A percentile compares a stretch with the other conserved stretches of the same genome.
phyloP scores from a whole-genome alignment of 1,140 invertebrate genomes.

The Episyrphus balteatus region DNA sequence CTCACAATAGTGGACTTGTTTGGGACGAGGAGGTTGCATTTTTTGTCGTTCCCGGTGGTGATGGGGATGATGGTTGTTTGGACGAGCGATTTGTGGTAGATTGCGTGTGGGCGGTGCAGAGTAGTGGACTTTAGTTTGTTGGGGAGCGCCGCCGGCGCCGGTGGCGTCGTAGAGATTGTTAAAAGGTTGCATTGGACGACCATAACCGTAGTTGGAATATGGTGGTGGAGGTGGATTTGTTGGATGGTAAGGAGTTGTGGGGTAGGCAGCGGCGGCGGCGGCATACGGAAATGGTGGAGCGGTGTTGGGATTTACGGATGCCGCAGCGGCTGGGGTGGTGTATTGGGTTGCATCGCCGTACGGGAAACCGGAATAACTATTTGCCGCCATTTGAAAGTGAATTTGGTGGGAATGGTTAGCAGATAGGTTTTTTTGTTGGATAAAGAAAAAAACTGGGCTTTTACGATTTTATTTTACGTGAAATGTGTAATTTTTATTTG shows the following conservation, averaged over 20 bases:
- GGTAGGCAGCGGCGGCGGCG: constrained; percentile 39
- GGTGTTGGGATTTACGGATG: constrained; percentile 33
- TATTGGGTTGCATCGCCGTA: constrained; percentile 39
- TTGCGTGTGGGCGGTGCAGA: constrained; percentile 6
- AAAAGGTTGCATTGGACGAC: constrained; percentile 20
- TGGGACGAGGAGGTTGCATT: constrained; percentile 78
- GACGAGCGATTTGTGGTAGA: constrained; percentile 15
- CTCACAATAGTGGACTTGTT: constrained; percentile 89
- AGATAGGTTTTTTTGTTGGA: too few relatives aligned
- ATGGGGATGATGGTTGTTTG: constrained; percentile 13
- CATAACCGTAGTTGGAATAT: constrained; percentile 79
- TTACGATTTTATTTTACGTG: too few relatives aligned
- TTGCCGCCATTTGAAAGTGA: constrained; percentile 54
- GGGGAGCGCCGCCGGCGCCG: constrained; percentile 81
- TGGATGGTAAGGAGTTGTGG: constrained; percentile 52
- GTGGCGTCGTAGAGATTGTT: constrained; percentile 72
- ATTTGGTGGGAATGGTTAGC: too few relatives aligned
- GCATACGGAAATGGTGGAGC: constrained; percentile 29
- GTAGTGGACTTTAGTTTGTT: constrained; percentile 45
- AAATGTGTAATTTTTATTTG: too few relatives aligned
- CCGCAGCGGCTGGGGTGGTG: constrained; percentile 25
- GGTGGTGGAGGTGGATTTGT: constrained; percentile 51
- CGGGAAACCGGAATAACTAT: constrained; percentile 42
- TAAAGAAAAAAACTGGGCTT: too few relatives aligned
- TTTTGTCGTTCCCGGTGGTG: constrained; percentile 37